Evolutionary conservation across 2,888 invertebrate genomes (phyloP), one percentile per base, ranked within the genome.

Genomic region (Arrhopalites spinosus): DNA sequence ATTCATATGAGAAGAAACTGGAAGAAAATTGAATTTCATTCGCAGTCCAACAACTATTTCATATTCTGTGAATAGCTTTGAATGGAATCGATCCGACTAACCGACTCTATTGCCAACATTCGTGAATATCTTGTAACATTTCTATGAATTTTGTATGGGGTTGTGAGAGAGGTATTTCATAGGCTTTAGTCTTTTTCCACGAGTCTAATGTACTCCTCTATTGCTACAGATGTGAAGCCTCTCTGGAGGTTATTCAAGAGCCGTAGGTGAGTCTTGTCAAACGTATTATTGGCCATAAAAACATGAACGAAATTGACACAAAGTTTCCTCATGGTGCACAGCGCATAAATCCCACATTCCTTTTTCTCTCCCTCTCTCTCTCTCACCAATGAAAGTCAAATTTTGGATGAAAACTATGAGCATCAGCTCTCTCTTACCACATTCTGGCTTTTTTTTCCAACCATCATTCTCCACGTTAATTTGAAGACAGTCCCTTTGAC

Each of bases 21-120:
- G 45, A 66, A 30, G 66, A 66, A 66, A 66, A 66, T 66, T 66
- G 66, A 66, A 66, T 66, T 66, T 66, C 66, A 66, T 66, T 66
- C 43, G 66, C 25, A 66, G 66, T 25, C 20, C 36, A 66, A 66
- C 66, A 66, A 45, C 66, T 66, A 66, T 66, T 66, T 66, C 66
- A 66, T 66, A 66, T 66, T 66, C 66, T 66, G 66, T 66, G 66
- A 66, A 66, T 66, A 66, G 66, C 66, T 66, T 66, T 66, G 66
- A 66, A 66, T 66, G 20, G 45, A 66, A 66, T 66, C 66, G 66
- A 66, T 66, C 45, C 45, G 13, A 30, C 27, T 61, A 8, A 23
- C 59, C n/a, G 20, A 66, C 45, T 66, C 45, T 66, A 43, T 36
- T 43, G 20, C 45, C 66, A 66, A 30, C 64, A 43, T 66, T 23